A percentile compares a stretch with the other conserved stretches of the same genome.
Evolutionary conservation across 2,797 vertebrate genomes (phyloP).

Genomic region (Sebastes flavidus): DNA sequence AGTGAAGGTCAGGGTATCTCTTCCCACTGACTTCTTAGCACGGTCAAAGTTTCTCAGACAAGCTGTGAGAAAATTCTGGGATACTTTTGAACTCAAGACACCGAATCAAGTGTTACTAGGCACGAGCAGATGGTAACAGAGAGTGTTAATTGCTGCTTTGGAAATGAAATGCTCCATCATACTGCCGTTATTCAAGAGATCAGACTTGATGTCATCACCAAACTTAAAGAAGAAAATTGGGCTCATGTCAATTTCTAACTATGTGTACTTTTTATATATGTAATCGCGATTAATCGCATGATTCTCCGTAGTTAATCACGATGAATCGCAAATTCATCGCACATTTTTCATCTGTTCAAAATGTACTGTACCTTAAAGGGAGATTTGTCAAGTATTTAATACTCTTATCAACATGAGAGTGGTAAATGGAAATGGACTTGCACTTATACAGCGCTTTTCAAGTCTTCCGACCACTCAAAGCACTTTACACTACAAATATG

Average conservation of each 20-base stretch:
- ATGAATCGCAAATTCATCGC: too few species aligned
- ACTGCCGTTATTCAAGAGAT: neutral
- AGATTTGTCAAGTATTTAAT: too few species aligned
- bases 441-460: too few species aligned
- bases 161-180: conserved; percentile 7
- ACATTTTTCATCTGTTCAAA: too few species aligned
- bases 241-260: neutral
- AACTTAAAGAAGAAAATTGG: neutral
- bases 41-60: conserved; percentile 33
- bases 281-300: too few species aligned
- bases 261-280: neutral
- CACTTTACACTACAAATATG: too few species aligned
- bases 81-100: conserved; percentile 9
- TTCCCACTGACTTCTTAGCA: conserved; percentile 38
- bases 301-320: too few species aligned
- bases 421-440: too few species aligned
- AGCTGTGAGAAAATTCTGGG: conserved; percentile 56
- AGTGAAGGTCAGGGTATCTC: conserved; percentile 56
- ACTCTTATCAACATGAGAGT: too few species aligned
- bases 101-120: neutral
- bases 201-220: neutral
- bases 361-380: too few species aligned
- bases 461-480: too few species aligned
- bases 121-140: conserved; percentile 4
- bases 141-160: neutral